Conservation (phyloP, 2,888 invertebrate species). For the Caenorhabditis auriculariae region DNA sequence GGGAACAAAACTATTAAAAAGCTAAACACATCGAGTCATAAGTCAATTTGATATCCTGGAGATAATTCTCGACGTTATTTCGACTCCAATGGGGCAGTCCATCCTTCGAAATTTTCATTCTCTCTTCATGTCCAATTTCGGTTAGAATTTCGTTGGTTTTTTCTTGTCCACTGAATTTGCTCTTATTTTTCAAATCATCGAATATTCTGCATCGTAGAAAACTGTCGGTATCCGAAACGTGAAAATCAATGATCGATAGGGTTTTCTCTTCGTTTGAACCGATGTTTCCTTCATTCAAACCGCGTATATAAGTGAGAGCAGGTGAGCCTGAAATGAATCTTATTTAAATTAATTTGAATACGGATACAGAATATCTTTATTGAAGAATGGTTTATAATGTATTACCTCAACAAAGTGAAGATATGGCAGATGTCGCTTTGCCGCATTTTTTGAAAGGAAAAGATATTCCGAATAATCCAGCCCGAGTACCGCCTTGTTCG, state of each 20-base stretch:
- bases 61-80: constrained; percentile 12
- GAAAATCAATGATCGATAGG: no score
- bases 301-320: constrained; percentile 13
- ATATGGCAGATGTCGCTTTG: constrained; percentile 13
- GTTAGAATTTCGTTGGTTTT: constrained; percentile 8
- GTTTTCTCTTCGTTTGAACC: constrained; percentile 14
- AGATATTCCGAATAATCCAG: constrained; percentile 2
- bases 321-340: constrained; percentile 12
- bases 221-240: constrained; percentile 12
- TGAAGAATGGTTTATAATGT: constrained; percentile 8
- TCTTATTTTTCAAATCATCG: constrained; percentile 12
- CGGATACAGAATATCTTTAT: constrained; percentile 5
- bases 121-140: constrained; percentile 3
- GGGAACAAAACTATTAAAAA: constrained; percentile 11
- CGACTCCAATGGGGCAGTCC: constrained; percentile 3
- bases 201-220: constrained; percentile 12
- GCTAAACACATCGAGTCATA: constrained; percentile 14
- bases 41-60: no score
- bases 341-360: constrained; percentile 4
- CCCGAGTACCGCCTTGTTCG: constrained; percentile 5
- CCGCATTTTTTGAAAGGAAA: constrained; percentile 5
- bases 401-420: constrained; percentile 8
- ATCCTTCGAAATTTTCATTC: neutral
- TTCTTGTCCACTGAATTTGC: no score
- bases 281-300: constrained; percentile 12